A percentile compares a stretch with the other conserved stretches of the same genome.
Conservation (phyloP, 2,888 invertebrate species). For the Mimumesa dahlbomi region DNA sequence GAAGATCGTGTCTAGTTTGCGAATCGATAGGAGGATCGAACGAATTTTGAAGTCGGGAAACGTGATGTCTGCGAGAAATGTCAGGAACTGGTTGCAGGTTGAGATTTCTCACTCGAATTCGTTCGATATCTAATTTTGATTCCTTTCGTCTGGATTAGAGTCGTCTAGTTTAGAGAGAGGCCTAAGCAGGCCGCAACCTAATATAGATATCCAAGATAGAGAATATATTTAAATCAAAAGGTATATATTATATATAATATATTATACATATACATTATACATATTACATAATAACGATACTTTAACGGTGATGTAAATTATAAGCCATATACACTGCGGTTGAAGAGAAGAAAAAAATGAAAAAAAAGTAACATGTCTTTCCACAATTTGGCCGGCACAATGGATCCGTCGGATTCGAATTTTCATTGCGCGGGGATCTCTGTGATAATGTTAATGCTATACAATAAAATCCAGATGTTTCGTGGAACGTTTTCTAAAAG, state of each 20-base stretch:
- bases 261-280: conserved; percentile 57
- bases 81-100: too few relatives aligned
- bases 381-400: conserved; percentile 53
- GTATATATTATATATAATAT: conserved; percentile 63
- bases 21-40: conserved; percentile 14
- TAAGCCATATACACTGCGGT: conserved; percentile 61
- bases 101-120: neutral
- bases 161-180: conserved; percentile 62
- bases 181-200: conserved; percentile 56
- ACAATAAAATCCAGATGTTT: too few relatives aligned
- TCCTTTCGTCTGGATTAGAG: conserved; percentile 43
- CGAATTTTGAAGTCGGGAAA: conserved; percentile 10
- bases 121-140: conserved; percentile 22
- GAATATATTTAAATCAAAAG: conserved; percentile 70
- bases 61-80: neutral
- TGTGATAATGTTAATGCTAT: conserved; percentile 44
- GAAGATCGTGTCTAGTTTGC: conserved; percentile 25
- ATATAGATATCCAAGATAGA: conserved; percentile 66
- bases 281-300: conserved; percentile 49
- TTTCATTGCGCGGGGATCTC: conserved; percentile 35
- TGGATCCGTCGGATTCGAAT: conserved; percentile 35
- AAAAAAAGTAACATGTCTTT: conserved; percentile 49
- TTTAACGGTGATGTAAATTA: conserved; percentile 57
- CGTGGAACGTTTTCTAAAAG: too few relatives aligned
- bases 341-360: too few relatives aligned